Percentiles rank a stretch among this genome's conserved stretches.
Conservation (phyloP, 2,888 invertebrate species). For the Drosophila rellima region DNA sequence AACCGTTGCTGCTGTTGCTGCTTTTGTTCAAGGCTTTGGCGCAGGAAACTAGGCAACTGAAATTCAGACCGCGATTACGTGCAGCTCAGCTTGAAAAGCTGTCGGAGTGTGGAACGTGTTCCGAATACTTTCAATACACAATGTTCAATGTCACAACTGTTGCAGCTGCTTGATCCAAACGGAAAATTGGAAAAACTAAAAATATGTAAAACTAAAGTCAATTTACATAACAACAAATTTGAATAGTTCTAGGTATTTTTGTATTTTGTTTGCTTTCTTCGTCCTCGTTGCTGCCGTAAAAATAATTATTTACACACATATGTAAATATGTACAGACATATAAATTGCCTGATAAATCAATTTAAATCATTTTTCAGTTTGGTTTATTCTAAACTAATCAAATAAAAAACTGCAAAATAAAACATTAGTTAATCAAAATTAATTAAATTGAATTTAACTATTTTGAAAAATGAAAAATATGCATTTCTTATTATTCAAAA, state of each 20-base stretch:
- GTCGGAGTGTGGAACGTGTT: conserved; percentile 8
- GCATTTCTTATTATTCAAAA: too few species aligned
- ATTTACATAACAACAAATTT: conserved; percentile 32
- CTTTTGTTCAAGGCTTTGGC: conserved; percentile 11
- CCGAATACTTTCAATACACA: background rate
- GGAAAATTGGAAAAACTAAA: background rate
- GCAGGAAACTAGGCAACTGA: conserved; percentile 49
- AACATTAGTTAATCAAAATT: too few species aligned
- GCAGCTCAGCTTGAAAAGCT: conserved; percentile 3
- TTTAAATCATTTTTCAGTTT: background rate
- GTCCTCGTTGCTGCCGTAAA: background rate
- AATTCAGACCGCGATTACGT: conserved; percentile 3
- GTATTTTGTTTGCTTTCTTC: background rate
- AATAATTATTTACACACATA: too few species aligned
- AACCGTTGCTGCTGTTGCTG: background rate
- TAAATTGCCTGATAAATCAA: conserved; percentile 9
- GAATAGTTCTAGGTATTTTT: background rate
- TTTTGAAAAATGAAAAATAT: too few species aligned
- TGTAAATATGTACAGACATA: background rate
- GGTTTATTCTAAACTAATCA: too few species aligned
- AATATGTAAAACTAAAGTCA: conserved; percentile 21
- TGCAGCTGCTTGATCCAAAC: conserved; percentile 27
- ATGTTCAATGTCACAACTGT: conserved; percentile 35
- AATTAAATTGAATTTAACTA: too few species aligned
- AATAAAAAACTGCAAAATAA: too few species aligned